Conservation (phyloP, 1,140 invertebrate genomes). For the Ganaspis sp. region DNA sequence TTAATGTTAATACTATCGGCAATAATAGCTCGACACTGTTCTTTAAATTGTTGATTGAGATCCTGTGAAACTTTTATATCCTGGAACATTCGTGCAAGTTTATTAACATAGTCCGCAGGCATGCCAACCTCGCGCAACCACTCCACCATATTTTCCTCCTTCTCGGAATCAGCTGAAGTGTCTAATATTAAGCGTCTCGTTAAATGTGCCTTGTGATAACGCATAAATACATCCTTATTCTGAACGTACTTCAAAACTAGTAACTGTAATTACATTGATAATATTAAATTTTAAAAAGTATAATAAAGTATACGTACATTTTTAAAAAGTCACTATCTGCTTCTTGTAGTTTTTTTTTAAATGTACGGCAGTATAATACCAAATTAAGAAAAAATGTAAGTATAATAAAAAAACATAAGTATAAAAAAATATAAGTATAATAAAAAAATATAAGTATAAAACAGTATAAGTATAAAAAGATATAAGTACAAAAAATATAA, state of each 20-base stretch:
- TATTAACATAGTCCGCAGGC: conserved; percentile 99
- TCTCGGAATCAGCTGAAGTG: conserved; percentile 98
- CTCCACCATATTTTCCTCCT: conserved; percentile 99
- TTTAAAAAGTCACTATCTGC: too few species aligned
- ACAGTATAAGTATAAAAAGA: too few species aligned
- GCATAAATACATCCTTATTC: conserved; percentile 99
- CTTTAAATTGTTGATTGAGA: conserved; percentile 96
- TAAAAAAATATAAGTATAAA: too few species aligned
- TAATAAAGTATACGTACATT: too few species aligned
- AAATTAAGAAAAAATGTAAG: too few species aligned
- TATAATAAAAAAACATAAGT: too few species aligned
- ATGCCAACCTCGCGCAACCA: conserved; percentile 97
- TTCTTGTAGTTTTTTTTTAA: too few species aligned
- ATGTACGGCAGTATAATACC: too few species aligned
- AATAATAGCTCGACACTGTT: conserved; percentile 78
- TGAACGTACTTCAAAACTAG: conserved; percentile 99
- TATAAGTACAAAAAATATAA: too few species aligned
- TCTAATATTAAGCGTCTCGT: conserved; percentile 96
- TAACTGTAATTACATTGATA: conserved; percentile 78
- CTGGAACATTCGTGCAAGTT: conserved; percentile 97
- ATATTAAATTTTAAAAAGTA: conserved; percentile 2
- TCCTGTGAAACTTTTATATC: conserved; percentile 99
- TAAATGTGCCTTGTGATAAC: conserved; percentile 98
- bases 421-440: too few species aligned
- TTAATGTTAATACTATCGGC: conserved; percentile 88